Evolutionary conservation across 2,113 vertebrate genomes (phyloP).

Genomic region (Sorex fumeus): DNA sequence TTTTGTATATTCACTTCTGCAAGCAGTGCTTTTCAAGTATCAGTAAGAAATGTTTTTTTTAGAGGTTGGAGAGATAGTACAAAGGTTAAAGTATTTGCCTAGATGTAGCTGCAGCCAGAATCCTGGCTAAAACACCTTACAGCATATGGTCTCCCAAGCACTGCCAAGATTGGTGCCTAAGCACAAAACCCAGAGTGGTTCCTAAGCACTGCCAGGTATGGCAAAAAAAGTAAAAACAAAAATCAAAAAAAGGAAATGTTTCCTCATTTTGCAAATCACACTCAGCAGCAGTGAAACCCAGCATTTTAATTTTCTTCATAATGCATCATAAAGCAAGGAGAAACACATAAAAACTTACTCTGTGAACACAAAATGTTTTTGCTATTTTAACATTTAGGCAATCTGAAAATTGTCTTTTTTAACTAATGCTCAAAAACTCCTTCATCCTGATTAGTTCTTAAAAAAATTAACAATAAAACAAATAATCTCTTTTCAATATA

Average conservation of each 20-base stretch:
- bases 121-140: too few species aligned
- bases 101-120: too few species aligned
- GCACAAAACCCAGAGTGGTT: too few species aligned
- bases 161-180: too few species aligned
- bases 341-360: slow-evolving; percentile 27
- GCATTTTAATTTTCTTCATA: slow-evolving; percentile 48
- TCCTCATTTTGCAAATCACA: slow-evolving; percentile 64
- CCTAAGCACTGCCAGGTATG: too few species aligned
- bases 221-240: too few species aligned
- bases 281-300: background rate
- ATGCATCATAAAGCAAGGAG: slow-evolving; percentile 43
- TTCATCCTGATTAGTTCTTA: background rate
- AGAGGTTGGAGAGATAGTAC: too few species aligned
- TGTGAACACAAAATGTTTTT: slow-evolving; percentile 56
- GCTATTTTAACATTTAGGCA: slow-evolving; percentile 31
- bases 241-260: background rate
- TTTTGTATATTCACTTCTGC: slow-evolving; percentile 24
- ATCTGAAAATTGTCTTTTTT: slow-evolving; percentile 49
- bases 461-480: background rate
- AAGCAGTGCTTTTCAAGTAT: slow-evolving; percentile 51
- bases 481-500: slow-evolving; percentile 20
- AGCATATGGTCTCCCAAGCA: too few species aligned
- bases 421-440: slow-evolving; percentile 19
- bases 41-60: background rate
- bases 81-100: too few species aligned